These are phyloP conservation scores for Epirrhoe alternata DNA, from an alignment of 2,888 invertebrate species.

Conservation along the genomic window DNA sequence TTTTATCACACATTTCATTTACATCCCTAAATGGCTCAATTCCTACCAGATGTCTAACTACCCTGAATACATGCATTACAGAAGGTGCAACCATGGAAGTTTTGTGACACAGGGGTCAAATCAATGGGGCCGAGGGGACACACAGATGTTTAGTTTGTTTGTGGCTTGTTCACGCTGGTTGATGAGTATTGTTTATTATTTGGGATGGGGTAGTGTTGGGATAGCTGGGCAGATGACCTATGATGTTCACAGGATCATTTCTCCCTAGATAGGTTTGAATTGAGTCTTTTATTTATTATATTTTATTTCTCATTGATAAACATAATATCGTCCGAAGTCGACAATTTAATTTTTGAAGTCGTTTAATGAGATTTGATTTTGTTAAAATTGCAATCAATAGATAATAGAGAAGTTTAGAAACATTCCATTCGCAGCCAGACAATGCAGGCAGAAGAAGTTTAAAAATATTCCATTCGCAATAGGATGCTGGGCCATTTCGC, in stretches of 20 bases:
- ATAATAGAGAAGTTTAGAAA: too few species aligned
- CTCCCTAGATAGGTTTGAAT: neutral
- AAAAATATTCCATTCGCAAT: too few species aligned
- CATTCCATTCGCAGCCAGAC: too few species aligned
- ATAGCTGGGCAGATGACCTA: conserved; percentile 10
- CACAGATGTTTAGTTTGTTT: conserved; percentile 67
- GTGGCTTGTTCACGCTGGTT: conserved; percentile 54
- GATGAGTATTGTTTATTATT: conserved; percentile 30
- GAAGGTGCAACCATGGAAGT: conserved; percentile 46
- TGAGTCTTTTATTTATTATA: neutral
- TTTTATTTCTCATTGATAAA: too few species aligned
- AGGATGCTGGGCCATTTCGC: too few species aligned
- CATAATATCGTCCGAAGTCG: too few species aligned
- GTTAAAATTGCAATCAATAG: too few species aligned
- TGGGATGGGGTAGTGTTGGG: neutral
- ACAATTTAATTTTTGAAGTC: too few species aligned
- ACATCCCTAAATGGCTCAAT: conserved; percentile 23
- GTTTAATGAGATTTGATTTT: too few species aligned
- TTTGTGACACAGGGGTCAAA: conserved; percentile 32
- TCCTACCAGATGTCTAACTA: conserved; percentile 40
- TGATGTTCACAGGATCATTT: neutral
- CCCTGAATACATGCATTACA: conserved; percentile 55
- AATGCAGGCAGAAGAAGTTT: too few species aligned
- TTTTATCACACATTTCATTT: conserved; percentile 20
- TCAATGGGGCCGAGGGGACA: conserved; percentile 23